phyloP scores from a whole-genome alignment of 2,888 invertebrate species.

The Malthinus flaveolus region DNA sequence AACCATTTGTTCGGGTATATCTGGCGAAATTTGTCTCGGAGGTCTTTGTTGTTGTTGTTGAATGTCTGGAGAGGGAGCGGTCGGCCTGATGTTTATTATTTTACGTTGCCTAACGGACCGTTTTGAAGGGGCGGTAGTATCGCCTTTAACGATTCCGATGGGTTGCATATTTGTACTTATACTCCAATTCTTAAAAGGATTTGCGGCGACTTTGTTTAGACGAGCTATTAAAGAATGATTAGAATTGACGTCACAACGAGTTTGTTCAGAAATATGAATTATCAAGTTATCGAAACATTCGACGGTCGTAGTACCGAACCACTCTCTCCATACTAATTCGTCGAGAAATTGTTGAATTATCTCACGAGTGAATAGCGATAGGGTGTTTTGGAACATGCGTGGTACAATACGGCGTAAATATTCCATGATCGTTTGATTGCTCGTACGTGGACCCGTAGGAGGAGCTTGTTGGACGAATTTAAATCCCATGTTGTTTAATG shows the following conservation, averaged over 20 bases:
- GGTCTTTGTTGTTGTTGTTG: conserved; percentile 49
- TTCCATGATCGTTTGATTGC: conserved; percentile 71
- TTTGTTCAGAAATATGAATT: conserved; percentile 77
- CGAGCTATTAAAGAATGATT: conserved; percentile 64
- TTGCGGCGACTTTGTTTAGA: conserved; percentile 67
- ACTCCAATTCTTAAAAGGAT: conserved; percentile 72
- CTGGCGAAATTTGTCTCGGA: conserved; percentile 50
- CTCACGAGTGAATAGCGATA: conserved; percentile 78
- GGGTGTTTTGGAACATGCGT: conserved; percentile 87
- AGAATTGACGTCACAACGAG: conserved; percentile 67
- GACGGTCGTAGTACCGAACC: conserved; percentile 76
- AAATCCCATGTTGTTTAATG: conserved; percentile 78
- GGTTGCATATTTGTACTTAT: conserved; percentile 27
- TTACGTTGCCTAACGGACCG: conserved; percentile 36
- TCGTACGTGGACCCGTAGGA: conserved; percentile 54
- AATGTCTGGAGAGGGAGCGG: conserved; percentile 33
- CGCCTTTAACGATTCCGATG: conserved; percentile 15
- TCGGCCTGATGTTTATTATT: conserved; percentile 34
- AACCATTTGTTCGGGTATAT: conserved; percentile 55
- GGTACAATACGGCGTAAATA: conserved; percentile 84
- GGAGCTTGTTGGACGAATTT: conserved; percentile 70
- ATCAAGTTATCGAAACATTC: conserved; percentile 83
- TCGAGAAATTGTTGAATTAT: conserved; percentile 91
- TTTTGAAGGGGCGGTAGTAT: conserved; percentile 18
- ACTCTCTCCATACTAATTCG: conserved; percentile 86